These are phyloP conservation scores for Corythoichthys intestinalis DNA, from an alignment of 2,113 vertebrate species.

Conservation along the genomic window DNA sequence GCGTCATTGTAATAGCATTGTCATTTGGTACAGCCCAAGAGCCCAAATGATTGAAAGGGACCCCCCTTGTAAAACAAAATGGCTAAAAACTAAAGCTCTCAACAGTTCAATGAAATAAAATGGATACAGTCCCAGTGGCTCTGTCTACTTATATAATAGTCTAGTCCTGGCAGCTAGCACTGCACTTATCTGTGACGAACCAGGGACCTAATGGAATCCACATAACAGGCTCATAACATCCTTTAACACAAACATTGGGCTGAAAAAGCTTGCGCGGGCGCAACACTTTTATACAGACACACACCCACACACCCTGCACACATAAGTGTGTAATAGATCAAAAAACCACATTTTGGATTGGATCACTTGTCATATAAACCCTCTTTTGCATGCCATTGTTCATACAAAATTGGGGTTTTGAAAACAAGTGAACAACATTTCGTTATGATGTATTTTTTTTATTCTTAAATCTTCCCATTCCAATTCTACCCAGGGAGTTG, in stretches of 20 bases:
- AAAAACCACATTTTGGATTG: too few species aligned
- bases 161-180: conserved; percentile 37
- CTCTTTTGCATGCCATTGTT: too few species aligned
- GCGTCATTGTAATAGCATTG: not conserved
- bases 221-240: conserved; percentile 24
- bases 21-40: not conserved
- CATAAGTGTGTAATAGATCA: too few species aligned
- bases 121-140: not conserved
- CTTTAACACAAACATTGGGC: not conserved
- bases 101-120: not conserved
- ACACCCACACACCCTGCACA: too few species aligned
- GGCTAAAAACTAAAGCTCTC: not conserved
- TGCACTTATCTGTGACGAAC: conserved; percentile 31
- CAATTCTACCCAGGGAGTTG: too few species aligned
- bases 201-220: conserved; percentile 37
- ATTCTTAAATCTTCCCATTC: too few species aligned
- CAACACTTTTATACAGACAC: conserved; percentile 22
- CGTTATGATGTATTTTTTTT: too few species aligned
- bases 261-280: conserved; percentile 19
- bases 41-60: not conserved
- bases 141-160: conserved; percentile 20
- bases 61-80: not conserved
- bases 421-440: too few species aligned
- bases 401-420: too few species aligned
- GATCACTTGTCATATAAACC: too few species aligned